phyloP scores from a whole-genome alignment of 2,797 vertebrate species.

The Lagocephalus sceleratus region DNA sequence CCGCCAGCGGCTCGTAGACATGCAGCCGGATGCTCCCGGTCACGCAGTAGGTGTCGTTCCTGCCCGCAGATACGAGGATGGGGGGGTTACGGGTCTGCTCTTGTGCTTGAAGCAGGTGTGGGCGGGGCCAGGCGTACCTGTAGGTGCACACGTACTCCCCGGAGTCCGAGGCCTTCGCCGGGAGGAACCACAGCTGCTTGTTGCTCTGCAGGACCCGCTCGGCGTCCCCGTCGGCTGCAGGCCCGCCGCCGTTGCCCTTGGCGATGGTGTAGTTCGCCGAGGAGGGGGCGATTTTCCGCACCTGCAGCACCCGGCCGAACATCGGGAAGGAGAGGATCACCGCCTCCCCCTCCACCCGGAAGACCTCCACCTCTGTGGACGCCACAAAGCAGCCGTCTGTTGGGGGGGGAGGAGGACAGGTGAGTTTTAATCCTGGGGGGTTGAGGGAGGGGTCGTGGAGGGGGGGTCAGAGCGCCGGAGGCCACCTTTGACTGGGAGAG shows the following conservation, averaged over 20 bases:
- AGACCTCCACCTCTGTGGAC: conserved; percentile 37
- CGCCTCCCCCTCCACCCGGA: conserved; percentile 75
- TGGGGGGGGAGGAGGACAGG: not conserved
- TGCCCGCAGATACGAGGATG: conserved; percentile 39
- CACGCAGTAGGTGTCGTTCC: conserved; percentile 80
- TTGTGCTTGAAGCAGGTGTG: not conserved
- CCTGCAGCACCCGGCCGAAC: conserved; percentile 22
- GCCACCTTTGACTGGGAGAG: conserved; percentile 59
- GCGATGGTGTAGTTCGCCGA: conserved; percentile 45
- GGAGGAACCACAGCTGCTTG: conserved; percentile 82
- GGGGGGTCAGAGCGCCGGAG: not conserved
- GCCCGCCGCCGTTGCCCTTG: conserved; percentile 27
- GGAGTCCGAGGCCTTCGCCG: conserved; percentile 76
- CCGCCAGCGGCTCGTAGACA: conserved; percentile 66
- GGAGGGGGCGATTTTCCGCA: conserved; percentile 32
- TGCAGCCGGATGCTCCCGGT: conserved; percentile 73
- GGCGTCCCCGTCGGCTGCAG: conserved; percentile 47
- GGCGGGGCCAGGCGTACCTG: conserved; percentile 69
- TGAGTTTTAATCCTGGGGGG: too few species aligned
- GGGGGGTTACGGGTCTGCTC: too few species aligned
- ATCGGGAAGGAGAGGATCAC: conserved; percentile 76
- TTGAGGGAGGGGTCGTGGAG: too few species aligned
- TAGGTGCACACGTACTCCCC: conserved; percentile 82
- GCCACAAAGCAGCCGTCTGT: conserved; percentile 56
- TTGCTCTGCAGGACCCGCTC: conserved; percentile 53